Percentiles rank a stretch among this genome's conserved stretches.
These are phyloP conservation scores for Andrena hattorfiana DNA, from an alignment of 2,888 invertebrate genomes.

Conservation along the genomic window DNA sequence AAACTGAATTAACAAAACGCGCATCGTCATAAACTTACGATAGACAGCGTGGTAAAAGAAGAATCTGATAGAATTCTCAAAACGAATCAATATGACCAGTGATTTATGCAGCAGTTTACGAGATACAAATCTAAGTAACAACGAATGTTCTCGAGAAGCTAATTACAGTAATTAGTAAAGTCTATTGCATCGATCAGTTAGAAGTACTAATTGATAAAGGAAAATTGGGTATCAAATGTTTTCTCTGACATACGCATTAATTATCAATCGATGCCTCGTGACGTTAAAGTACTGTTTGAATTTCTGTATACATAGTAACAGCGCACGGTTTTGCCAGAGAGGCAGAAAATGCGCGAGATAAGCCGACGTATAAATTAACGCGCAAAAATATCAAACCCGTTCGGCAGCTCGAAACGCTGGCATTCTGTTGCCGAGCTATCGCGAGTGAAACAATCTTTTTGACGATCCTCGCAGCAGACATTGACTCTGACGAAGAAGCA, in stretches of 20 bases:
- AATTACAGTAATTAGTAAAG: not conserved
- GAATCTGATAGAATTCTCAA: not conserved
- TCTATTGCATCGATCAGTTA: not conserved
- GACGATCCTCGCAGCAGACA: too few relatives aligned
- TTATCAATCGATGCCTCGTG: too few relatives aligned
- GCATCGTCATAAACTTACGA: too few relatives aligned
- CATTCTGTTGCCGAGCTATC: too few relatives aligned
- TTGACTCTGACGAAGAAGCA: too few relatives aligned
- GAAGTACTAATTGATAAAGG: not conserved
- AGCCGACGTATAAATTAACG: conserved; percentile 27
- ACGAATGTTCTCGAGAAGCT: not conserved
- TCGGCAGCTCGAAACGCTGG: too few relatives aligned
- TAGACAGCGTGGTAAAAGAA: not conserved
- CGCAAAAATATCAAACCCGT: conserved; percentile 48
- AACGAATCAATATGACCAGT: not conserved
- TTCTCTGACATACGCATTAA: not conserved
- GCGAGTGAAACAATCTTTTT: too few relatives aligned
- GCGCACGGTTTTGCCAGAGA: too few relatives aligned
- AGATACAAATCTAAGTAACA: not conserved
- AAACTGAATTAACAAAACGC: too few relatives aligned
- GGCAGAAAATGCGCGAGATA: conserved; percentile 1
- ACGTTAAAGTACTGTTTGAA: too few relatives aligned
- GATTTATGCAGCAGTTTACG: not conserved
- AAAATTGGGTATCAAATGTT: not conserved
- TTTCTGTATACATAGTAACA: too few relatives aligned